Conservation (phyloP, 2,113 vertebrate species). For the Ranitomeya variabilis region DNA sequence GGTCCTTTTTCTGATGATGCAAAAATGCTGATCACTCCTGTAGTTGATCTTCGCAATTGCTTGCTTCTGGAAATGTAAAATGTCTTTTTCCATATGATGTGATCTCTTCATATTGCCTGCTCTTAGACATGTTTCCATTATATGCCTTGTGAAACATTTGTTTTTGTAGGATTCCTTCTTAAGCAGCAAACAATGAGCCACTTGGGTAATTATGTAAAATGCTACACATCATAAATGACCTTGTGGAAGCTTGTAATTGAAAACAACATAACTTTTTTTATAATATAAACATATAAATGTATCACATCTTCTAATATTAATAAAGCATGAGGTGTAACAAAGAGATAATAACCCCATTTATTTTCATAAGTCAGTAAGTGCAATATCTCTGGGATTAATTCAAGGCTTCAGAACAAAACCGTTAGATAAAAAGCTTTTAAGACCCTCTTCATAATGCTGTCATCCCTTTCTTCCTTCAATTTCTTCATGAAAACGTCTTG, state of each 20-base stretch:
- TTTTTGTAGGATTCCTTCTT: background rate
- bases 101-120: background rate
- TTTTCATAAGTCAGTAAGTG: conserved; percentile 18
- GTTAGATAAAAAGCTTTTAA: conserved; percentile 36
- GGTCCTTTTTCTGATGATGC: too few species aligned
- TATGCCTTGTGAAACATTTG: background rate
- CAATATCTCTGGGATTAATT: conserved; percentile 30
- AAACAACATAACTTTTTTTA: conserved; percentile 12
- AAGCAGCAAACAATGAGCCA: background rate
- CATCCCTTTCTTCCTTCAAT: conserved; percentile 10
- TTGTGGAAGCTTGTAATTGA: background rate
- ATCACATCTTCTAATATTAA: conserved; percentile 23
- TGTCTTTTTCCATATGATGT: too few species aligned
- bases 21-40: too few species aligned
- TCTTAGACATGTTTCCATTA: background rate
- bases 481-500: conserved; percentile 35
- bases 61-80: too few species aligned
- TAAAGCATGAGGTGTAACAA: conserved; percentile 36
- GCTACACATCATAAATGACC: background rate
- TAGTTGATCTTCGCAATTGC: too few species aligned
- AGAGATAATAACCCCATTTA: conserved; percentile 34
- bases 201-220: background rate
- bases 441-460: conserved; percentile 37
- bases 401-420: conserved; percentile 15
- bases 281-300: conserved; percentile 26